Evolutionary conservation across 2,797 vertebrate species (phyloP).

Genomic region (Simalia tracyae): DNA sequence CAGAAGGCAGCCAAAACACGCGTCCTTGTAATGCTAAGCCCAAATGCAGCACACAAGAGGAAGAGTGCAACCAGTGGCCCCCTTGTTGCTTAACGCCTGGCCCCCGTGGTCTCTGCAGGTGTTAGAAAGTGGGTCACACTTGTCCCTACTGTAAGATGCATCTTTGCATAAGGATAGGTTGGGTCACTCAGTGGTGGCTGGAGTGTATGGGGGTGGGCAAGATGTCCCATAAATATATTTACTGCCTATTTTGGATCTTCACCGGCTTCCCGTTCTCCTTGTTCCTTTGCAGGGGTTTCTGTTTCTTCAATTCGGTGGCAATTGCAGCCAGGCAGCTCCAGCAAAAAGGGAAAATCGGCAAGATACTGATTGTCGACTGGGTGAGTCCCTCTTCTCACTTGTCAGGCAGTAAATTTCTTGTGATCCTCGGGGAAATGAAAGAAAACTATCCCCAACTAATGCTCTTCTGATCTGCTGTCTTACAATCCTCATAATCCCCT

Average conservation of each 20-base stretch:
- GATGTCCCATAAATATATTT: not conserved
- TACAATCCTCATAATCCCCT: not conserved
- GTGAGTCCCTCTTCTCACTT: constrained; percentile 69
- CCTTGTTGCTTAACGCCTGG: not conserved
- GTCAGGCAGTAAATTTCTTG: accelerated
- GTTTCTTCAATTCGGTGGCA: constrained; percentile 96
- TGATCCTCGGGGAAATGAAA: not conserved
- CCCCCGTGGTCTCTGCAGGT: not conserved
- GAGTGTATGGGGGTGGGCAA: accelerated
- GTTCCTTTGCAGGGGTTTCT: constrained; percentile 86
- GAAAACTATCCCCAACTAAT: not conserved
- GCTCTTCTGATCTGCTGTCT: not conserved
- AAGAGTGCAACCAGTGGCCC: not conserved
- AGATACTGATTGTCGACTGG: constrained; percentile 97
- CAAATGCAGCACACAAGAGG: not conserved
- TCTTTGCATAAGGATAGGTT: not conserved
- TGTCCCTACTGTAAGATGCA: not conserved
- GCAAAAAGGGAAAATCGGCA: constrained; percentile 87
- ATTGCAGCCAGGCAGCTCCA: constrained; percentile 93
- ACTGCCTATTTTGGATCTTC: accelerated
- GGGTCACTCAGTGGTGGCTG: not conserved
- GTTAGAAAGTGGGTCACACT: too few species aligned
- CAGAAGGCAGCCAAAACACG: not conserved
- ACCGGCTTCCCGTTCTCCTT: not conserved
- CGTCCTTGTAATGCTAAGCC: not conserved